phyloP scores from a whole-genome alignment of 2,888 invertebrate genomes.

The Tupiocoris notatus region DNA sequence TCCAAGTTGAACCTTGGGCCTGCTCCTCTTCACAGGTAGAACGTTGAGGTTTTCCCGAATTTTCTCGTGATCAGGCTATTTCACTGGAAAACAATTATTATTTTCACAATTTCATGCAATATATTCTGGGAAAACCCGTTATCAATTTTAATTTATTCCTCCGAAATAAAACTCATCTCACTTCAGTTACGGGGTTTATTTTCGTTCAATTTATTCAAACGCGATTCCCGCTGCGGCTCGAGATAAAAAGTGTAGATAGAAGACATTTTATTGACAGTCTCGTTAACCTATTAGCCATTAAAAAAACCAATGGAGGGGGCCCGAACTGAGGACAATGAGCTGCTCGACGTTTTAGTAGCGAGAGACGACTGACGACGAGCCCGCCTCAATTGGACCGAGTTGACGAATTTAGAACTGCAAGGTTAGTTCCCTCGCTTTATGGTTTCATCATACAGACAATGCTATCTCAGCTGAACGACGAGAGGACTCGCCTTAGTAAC shows the following conservation, averaged over 20 bases:
- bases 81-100: no score
- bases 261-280: not conserved
- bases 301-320: not conserved
- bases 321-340: not conserved
- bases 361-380: not conserved
- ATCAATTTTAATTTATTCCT: not conserved
- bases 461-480: no score
- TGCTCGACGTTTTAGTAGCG: not conserved
- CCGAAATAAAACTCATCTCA: no score
- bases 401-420: not conserved
- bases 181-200: no score
- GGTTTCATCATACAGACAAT: not conserved
- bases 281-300: not conserved
- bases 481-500: not conserved
- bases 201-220: no score
- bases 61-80: no score
- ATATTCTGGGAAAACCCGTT: not conserved
- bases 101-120: no score
- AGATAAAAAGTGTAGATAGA: no score
- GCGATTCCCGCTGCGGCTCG: no score
- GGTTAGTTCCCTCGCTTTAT: not conserved
- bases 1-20: conserved; percentile 32
- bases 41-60: not conserved
- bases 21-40: conserved; percentile 15
- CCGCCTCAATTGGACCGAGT: not conserved